Base-by-base conservation (phyloP, 2,797 vertebrate genomes). In the Etheostoma perlongum region DNA sequence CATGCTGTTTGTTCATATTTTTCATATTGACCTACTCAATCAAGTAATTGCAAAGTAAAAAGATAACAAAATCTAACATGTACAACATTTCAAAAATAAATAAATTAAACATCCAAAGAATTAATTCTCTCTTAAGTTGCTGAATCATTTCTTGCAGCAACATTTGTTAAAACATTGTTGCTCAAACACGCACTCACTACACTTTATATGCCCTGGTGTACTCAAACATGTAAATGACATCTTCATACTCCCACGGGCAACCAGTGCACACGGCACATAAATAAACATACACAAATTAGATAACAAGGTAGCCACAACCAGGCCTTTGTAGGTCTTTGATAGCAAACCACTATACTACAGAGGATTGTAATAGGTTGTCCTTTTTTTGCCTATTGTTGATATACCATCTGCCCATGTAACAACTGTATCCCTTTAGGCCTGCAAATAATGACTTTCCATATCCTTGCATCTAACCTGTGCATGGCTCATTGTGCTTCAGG, bases 401-500 rank as follows among this genome's bases (percentile, higher is more conserved):
- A 85, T 89, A 85, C 89, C 91, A 94, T 94, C 92, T 93, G 91
- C 79, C 89, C 68, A 15, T 83, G 89, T 84, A 89, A 68, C 87
- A 87, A 74, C 86, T 78, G 59, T 63, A 91, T 92, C 91, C 90
- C 92, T 93, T 88, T 86, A 93, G 93, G 93, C 92, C 86, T 89
- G 85, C 89, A 93, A 94, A 94, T 94, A 94, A 94, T 92, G 91
- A 93, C 91, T 92, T 90, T 88, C 87, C 89, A 92, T 90, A 92
- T 93, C 85, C 89, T 90, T 85, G 82, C 88, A 83, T 91, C 84
- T 88, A 93, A 92, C 93, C 90, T 91, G 91, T 88, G 85, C 73
- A 66, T 72, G 78, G 89, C 85, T 89, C 81, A 77, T 86, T 86
- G 78, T 88, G 91, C 93, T 92, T 70, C 48, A 85, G 91, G 93